phyloP scores from a whole-genome alignment of 1,140 invertebrate genomes.

The Macrotrachela quadricornifera region DNA sequence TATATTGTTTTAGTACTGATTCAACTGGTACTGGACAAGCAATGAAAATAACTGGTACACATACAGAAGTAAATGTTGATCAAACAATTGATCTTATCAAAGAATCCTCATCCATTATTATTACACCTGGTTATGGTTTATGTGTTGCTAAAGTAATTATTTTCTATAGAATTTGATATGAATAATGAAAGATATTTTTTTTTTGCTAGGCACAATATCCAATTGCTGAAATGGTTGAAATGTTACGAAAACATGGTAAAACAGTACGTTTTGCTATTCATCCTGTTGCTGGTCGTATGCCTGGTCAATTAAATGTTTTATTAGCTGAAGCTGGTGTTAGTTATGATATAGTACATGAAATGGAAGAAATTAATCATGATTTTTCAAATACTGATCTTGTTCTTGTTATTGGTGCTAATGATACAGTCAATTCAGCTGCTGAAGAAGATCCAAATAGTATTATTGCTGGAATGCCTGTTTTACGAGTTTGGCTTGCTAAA shows the following conservation, averaged over 20 bases:
- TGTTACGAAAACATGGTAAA: slow-evolving; percentile 50
- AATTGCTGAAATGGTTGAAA: slow-evolving; percentile 57
- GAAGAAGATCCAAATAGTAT: slow-evolving; percentile 72
- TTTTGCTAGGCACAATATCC: slow-evolving; percentile 48
- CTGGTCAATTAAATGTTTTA: slow-evolving; percentile 69
- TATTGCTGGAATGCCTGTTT: slow-evolving; percentile 74
- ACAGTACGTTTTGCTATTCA: slow-evolving; percentile 71
- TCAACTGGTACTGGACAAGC: slow-evolving; percentile 45
- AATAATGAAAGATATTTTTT: too few species aligned
- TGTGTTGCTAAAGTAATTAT: slow-evolving; percentile 54
- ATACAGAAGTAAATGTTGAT: slow-evolving; percentile 48
- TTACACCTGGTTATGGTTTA: slow-evolving; percentile 66
- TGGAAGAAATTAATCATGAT: slow-evolving; percentile 79
- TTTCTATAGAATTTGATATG: too few species aligned
- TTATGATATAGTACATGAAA: slow-evolving; percentile 71
- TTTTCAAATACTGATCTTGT: slow-evolving; percentile 61
- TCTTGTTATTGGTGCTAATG: slow-evolving; percentile 70
- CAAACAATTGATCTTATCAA: slow-evolving; percentile 51
- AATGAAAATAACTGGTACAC: slow-evolving; percentile 31
- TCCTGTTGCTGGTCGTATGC: slow-evolving; percentile 75
- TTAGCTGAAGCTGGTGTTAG: slow-evolving; percentile 72
- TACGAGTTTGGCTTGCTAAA: slow-evolving; percentile 60
- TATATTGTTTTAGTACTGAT: slow-evolving; percentile 30
- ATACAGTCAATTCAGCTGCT: slow-evolving; percentile 72
- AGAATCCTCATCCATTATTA: slow-evolving; percentile 60